Base-by-base conservation (phyloP, 2,113 vertebrate species). In the Tamias sibiricus region DNA sequence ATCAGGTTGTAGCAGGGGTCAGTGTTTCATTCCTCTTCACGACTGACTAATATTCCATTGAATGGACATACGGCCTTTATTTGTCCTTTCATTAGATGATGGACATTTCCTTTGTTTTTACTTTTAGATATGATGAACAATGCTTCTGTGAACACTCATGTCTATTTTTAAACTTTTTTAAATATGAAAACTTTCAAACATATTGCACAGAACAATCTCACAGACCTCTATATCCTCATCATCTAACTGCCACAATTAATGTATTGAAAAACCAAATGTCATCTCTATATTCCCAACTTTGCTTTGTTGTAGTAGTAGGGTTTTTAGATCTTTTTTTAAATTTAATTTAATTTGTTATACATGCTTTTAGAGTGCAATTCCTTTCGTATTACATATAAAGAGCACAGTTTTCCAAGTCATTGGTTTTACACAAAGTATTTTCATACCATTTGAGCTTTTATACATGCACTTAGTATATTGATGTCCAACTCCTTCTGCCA, bases 1-100 rank as follows among this genome's bases (percentile, higher is more conserved):
- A 37, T n/a, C n/a, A 2, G 22, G 26, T 16, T 24, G 17, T 8
- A 5, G 8, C 20, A 11, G 2, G 6, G 6, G 12, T n/a, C 32
- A 22, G 10, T 10, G 17, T 20, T 52, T 37, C 22, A 14, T 52
- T 57, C 47, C 35, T 95, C n/a, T 87, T 52, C 35, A 42, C 24
- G n/a, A 14, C 11, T 10, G 1, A 42, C 7, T 40, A 17, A 35
- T 82, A 66, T 35, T 49, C 74, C 44, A 5, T n/a, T n/a, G 42
- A 6, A 52, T 71, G 66, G 62, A n/a, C 20, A 37, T 40, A 17
- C 30, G 8, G 37, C 57, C 6, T 24, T 84, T 32, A 2, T 24
- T 54, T 42, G 76, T 32, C 52, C 14, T 57, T 52, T 57, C 30
- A 30, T 57, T 37, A 3, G 30, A 14, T 19, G 24, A 42, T 32